phyloP scores from a whole-genome alignment of 2,797 vertebrate genomes.

The Arnoldichthys spilopterus region DNA sequence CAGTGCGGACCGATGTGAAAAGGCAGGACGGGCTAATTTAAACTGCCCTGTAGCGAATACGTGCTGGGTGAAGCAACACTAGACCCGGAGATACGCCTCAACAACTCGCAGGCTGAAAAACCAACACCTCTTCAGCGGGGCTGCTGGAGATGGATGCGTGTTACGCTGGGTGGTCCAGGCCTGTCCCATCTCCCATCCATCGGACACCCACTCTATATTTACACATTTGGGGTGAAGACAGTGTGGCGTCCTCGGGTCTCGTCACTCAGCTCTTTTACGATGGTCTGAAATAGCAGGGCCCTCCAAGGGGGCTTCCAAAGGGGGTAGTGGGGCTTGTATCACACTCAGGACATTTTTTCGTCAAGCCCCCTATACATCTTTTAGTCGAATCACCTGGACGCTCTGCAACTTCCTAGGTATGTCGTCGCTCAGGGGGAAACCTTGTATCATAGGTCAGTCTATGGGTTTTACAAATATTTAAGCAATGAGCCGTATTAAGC shows the following conservation, averaged over 20 bases:
- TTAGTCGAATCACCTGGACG: not conserved
- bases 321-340: slow-evolving; percentile 62
- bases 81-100: slow-evolving; percentile 40
- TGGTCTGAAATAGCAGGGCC: slow-evolving; percentile 60
- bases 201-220: slow-evolving; percentile 73
- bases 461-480: too few species aligned
- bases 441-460: too few species aligned
- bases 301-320: slow-evolving; percentile 48
- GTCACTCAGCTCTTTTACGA: slow-evolving; percentile 74
- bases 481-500: too few species aligned
- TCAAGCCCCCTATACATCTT: not conserved
- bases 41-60: slow-evolving; percentile 21
- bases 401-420: too few species aligned
- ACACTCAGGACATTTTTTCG: slow-evolving; percentile 31
- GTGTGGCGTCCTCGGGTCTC: slow-evolving; percentile 79
- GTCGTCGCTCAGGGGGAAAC: too few species aligned
- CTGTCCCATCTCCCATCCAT: slow-evolving; percentile 37
- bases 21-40: slow-evolving; percentile 53
- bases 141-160: slow-evolving; percentile 64
- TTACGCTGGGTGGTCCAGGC: slow-evolving; percentile 49
- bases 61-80: slow-evolving; percentile 42
- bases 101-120: slow-evolving; percentile 45
- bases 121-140: slow-evolving; percentile 43
- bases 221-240: slow-evolving; percentile 77
- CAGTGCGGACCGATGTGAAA: slow-evolving; percentile 29